phyloP scores from a whole-genome alignment of 1,140 invertebrate genomes.

The Scylla paramamosain region DNA sequence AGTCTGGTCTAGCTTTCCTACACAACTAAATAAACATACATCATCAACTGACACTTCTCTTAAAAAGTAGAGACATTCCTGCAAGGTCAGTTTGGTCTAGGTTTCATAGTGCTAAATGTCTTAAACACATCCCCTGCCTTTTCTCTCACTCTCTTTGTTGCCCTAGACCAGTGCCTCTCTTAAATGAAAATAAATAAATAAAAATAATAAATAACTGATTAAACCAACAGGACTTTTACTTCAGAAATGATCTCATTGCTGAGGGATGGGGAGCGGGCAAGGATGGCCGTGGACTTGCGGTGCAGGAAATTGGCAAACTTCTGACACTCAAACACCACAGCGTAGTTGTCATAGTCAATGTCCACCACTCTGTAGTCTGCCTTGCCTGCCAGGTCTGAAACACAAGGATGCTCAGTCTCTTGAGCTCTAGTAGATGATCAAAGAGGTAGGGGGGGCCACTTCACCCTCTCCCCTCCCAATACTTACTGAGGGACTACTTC shows the following conservation, averaged over 20 bases:
- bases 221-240: constrained; percentile 80
- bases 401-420: background rate
- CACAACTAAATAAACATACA: background rate
- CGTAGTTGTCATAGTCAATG: constrained; percentile 89
- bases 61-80: no score
- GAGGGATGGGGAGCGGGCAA: constrained; percentile 86
- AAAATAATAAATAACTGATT: no score
- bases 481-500: constrained; percentile 88
- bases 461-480: background rate
- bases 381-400: constrained; percentile 86
- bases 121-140: no score
- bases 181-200: no score
- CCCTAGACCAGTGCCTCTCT: no score
- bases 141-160: no score
- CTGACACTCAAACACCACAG: constrained; percentile 90
- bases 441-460: background rate
- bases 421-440: background rate
- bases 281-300: constrained; percentile 88
- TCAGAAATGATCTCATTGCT: constrained; percentile 86
- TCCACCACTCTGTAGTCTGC: constrained; percentile 87
- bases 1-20: background rate
- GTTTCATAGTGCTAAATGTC: no score
- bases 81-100: no score
- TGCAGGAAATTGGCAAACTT: constrained; percentile 86
- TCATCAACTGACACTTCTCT: background rate